These are phyloP conservation scores for Cyprinus carpio DNA, from an alignment of 2,113 vertebrate species.

Conservation along the genomic window DNA sequence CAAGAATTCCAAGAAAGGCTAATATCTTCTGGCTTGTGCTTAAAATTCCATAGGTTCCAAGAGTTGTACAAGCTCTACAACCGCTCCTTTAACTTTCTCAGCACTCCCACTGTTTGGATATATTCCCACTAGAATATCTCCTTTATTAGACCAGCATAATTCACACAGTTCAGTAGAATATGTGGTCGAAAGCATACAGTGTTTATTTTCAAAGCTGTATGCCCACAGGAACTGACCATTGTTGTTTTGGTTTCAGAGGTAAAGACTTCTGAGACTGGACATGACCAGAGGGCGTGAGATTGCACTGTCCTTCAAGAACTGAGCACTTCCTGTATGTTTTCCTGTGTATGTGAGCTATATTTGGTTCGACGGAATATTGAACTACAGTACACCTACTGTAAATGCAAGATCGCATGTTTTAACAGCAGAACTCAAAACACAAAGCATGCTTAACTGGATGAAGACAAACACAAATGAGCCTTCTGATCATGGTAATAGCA, in stretches of 20 bases:
- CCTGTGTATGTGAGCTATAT: neutral
- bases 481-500: neutral
- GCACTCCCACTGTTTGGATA: constrained; percentile 10
- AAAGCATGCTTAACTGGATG: neutral
- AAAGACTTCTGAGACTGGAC: neutral
- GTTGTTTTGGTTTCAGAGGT: neutral
- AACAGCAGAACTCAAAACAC: neutral
- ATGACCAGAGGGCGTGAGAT: constrained; percentile 16
- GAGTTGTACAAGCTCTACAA: constrained; percentile 7
- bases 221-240: neutral
- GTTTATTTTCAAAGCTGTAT: constrained; percentile 15
- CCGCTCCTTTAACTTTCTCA: neutral
- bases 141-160: neutral
- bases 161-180: neutral
- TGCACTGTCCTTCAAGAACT: neutral
- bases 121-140: neutral
- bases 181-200: neutral
- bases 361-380: neutral
- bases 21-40: neutral
- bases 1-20: constrained; percentile 17
- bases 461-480: neutral
- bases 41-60: constrained; percentile 6
- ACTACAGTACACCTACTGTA: neutral
- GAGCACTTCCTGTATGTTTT: neutral
- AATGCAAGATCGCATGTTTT: neutral